These are phyloP conservation scores for Chrysemys picta DNA, from an alignment of 2,113 vertebrate species.

Conservation along the genomic window DNA sequence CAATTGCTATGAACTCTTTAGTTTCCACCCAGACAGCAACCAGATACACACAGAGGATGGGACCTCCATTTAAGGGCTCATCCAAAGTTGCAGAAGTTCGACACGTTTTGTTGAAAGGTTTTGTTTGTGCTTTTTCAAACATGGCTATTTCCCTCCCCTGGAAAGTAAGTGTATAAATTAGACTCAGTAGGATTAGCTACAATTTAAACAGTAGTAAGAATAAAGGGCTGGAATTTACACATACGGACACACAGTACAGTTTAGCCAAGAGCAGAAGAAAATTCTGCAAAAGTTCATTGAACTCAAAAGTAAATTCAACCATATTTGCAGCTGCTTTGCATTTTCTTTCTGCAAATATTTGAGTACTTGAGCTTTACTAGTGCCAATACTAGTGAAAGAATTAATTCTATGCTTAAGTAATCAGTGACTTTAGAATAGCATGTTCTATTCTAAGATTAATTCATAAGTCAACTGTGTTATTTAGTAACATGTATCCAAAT, in stretches of 20 bases:
- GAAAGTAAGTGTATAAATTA: background rate
- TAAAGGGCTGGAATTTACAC: background rate
- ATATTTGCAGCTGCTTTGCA: background rate
- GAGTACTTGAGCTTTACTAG: conserved; percentile 23
- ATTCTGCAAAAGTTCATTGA: background rate
- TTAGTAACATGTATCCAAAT: fast-evolving
- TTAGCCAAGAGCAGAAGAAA: background rate
- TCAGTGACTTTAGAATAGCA: fast-evolving
- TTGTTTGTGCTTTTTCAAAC: background rate
- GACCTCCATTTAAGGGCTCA: background rate
- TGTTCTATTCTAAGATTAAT: fast-evolving
- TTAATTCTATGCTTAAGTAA: background rate
- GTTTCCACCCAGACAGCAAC: background rate
- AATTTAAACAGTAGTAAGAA: background rate
- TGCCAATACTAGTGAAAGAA: conserved; percentile 17
- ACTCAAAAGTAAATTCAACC: conserved; percentile 7
- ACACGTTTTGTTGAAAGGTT: background rate
- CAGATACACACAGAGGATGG: fast-evolving
- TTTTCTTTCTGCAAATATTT: conserved; percentile 48
- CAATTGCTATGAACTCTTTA: fast-evolving
- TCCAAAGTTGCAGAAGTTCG: background rate
- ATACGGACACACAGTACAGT: too few species aligned
- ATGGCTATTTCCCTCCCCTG: background rate
- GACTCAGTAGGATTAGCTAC: background rate
- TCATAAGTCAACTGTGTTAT: background rate